Percentiles rank a stretch among this genome's conserved stretches.
These are phyloP conservation scores for Meiosimyza platycephala DNA, from an alignment of 2,888 invertebrate species.

Conservation along the genomic window DNA sequence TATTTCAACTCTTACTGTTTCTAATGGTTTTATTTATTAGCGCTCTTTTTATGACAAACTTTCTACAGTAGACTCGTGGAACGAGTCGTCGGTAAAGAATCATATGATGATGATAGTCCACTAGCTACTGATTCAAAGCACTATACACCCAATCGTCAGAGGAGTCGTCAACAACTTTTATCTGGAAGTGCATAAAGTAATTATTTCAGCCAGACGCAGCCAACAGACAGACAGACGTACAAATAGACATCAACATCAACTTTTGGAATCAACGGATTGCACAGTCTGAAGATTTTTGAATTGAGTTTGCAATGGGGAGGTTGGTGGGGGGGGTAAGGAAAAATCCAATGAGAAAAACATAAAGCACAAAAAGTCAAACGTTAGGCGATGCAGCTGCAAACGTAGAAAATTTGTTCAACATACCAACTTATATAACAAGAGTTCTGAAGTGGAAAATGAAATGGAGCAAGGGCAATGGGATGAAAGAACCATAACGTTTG, in stretches of 20 bases:
- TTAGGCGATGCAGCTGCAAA: background rate
- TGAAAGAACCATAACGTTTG: background rate
- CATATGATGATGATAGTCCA: background rate
- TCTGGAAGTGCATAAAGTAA: constrained; percentile 27
- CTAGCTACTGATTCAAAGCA: background rate
- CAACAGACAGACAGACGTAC: background rate
- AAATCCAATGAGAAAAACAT: background rate
- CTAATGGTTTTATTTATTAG: background rate
- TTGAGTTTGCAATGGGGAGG: background rate
- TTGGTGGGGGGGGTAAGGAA: no score
- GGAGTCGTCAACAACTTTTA: constrained; percentile 21
- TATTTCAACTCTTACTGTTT: no score
- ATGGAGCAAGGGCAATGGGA: background rate
- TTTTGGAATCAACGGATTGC: constrained; percentile 10
- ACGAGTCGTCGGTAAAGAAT: background rate
- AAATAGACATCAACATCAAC: constrained; percentile 17
- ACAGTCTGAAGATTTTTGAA: constrained; percentile 26
- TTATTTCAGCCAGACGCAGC: constrained; percentile 16
- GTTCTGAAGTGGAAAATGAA: background rate
- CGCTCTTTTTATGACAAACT: background rate
- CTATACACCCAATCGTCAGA: background rate
- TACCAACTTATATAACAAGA: background rate
- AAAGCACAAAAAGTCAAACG: background rate
- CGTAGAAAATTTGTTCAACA: background rate
- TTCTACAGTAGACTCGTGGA: no score